Percentiles rank a stretch among this genome's conserved stretches.
These are phyloP conservation scores for Atopsyche davidsoni DNA, from an alignment of 1,140 invertebrate genomes.

Conservation along the genomic window DNA sequence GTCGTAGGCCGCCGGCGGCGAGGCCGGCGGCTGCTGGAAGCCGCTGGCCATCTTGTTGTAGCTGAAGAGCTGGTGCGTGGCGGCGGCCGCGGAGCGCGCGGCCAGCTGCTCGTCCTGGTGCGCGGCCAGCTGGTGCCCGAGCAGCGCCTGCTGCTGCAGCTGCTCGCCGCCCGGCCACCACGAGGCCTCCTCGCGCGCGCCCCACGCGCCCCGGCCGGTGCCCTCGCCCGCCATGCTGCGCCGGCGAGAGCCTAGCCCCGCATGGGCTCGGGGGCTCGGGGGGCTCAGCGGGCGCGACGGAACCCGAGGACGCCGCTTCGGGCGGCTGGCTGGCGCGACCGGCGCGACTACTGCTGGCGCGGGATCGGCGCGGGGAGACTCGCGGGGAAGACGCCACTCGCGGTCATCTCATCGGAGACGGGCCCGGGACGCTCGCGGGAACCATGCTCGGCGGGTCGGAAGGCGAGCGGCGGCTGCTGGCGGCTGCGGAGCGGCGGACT, in stretches of 20 bases:
- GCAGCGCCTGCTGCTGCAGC: slow-evolving; percentile 50
- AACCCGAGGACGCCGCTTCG: background rate
- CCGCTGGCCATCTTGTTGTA: slow-evolving; percentile 81
- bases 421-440: slow-evolving; percentile 7
- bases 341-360: background rate
- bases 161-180: slow-evolving; percentile 54
- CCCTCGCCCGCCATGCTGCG: slow-evolving; percentile 33
- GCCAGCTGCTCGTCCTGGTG: slow-evolving; percentile 48
- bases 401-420: slow-evolving; percentile 20
- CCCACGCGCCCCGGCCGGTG: slow-evolving; percentile 54
- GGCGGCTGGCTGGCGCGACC: slow-evolving; percentile 6
- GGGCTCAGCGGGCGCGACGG: slow-evolving; percentile 13
- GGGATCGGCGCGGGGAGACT: slow-evolving; percentile 6
- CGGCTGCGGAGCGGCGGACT: slow-evolving; percentile 18
- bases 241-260: slow-evolving; percentile 2
- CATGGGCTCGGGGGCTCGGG: slow-evolving; percentile 34
- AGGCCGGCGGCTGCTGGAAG: slow-evolving; percentile 51
- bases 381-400: slow-evolving; percentile 11
- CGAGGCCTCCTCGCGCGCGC: slow-evolving; percentile 55
- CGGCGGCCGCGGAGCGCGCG: slow-evolving; percentile 48
- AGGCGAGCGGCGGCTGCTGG: too few species aligned
- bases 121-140: slow-evolving; percentile 43
- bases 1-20: slow-evolving; percentile 47
- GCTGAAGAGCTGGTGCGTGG: slow-evolving; percentile 68
- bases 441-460: slow-evolving; percentile 16